Evolutionary conservation across 2,113 vertebrate genomes (phyloP).

Genomic region (Sinocyclocheilus anshuiensis): DNA sequence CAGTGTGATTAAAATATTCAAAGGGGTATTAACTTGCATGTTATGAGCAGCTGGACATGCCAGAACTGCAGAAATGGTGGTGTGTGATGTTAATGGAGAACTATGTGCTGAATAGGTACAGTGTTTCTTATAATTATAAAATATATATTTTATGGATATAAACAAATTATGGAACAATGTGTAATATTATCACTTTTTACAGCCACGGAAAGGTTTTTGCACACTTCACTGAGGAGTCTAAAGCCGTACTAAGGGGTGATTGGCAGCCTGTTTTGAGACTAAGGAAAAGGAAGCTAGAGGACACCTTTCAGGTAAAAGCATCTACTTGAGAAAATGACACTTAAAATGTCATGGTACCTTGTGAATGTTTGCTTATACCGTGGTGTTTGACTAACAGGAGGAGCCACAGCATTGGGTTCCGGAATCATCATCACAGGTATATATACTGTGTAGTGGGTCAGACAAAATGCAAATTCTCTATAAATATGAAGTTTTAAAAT

Average conservation of each 20-base stretch:
- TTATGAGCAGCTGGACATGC: no score
- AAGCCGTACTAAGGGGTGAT: not conserved
- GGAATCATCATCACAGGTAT: not conserved
- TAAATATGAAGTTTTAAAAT: no score
- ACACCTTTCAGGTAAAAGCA: not conserved
- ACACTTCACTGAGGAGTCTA: conserved; percentile 9
- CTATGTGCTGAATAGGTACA: no score
- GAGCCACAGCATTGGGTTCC: not conserved
- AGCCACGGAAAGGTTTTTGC: not conserved
- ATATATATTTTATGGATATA: no score
- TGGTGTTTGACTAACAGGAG: not conserved
- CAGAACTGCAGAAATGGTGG: no score
- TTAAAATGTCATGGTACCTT: not conserved
- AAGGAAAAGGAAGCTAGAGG: not conserved
- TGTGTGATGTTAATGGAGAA: no score
- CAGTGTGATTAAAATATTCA: no score
- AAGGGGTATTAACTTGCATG: no score
- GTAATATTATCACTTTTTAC: not conserved
- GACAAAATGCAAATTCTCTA: no score
- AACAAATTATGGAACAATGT: no score
- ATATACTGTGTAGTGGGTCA: no score
- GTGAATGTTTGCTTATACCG: not conserved
- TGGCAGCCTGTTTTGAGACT: not conserved
- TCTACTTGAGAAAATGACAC: not conserved
- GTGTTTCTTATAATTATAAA: no score